These are phyloP conservation scores for Conchocele bisecta DNA, from an alignment of 2,888 invertebrate genomes.

Conservation along the genomic window DNA sequence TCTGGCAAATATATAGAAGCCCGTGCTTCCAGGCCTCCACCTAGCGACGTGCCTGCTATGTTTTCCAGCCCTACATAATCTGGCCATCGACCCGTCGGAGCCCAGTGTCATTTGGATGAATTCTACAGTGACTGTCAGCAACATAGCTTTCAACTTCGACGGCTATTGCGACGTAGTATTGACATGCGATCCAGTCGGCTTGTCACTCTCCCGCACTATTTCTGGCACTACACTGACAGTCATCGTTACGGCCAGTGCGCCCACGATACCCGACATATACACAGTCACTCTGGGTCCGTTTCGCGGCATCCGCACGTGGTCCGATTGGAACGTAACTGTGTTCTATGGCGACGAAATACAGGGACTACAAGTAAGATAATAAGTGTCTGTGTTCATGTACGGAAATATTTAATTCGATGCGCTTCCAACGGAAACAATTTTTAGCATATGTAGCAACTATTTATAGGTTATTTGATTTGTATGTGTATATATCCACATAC, in stretches of 20 bases:
- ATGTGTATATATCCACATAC: too few species aligned
- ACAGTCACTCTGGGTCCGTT: slow-evolving; percentile 11
- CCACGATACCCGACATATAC: slow-evolving; percentile 11
- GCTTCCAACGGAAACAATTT: too few species aligned
- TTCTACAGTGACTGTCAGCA: slow-evolving; percentile 2
- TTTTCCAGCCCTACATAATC: slow-evolving; percentile 35
- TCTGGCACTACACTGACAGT: slow-evolving; percentile 20
- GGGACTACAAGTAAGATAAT: slow-evolving; percentile 45
- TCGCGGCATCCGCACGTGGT: slow-evolving; percentile 15
- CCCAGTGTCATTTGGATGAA: slow-evolving; percentile 43
- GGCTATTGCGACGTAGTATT: slow-evolving; percentile 39
- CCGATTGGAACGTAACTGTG: slow-evolving; percentile 11
- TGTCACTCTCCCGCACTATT: background rate
- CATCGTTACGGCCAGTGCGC: slow-evolving; percentile 15
- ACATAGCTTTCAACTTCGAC: slow-evolving; percentile 35
- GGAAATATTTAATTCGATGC: too few species aligned
- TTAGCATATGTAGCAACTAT: too few species aligned
- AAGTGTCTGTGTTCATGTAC: too few species aligned
- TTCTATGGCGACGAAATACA: slow-evolving; percentile 40
- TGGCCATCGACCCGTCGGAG: slow-evolving; percentile 15
- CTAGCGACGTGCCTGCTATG: background rate
- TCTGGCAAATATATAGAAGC: too few species aligned
- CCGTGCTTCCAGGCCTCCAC: too few species aligned
- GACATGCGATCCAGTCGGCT: slow-evolving; percentile 5
- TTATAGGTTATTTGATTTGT: too few species aligned